Evolutionary conservation across 2,797 vertebrate genomes (phyloP).

Genomic region (Taeniopygia guttata): DNA sequence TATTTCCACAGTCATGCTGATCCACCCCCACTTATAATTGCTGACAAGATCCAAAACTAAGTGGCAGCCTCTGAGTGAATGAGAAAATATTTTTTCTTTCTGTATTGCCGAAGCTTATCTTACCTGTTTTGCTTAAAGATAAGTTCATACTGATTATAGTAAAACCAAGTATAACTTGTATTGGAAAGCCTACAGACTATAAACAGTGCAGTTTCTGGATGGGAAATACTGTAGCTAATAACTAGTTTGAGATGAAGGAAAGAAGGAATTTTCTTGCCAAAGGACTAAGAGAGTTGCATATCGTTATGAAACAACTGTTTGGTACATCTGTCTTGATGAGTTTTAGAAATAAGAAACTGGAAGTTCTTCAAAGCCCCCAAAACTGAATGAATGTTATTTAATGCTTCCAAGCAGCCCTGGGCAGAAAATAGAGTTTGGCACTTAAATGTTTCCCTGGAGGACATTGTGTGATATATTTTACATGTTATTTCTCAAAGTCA

Average conservation of each 20-base stretch:
- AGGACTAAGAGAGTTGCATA: constrained; percentile 48
- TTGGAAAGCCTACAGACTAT: background rate
- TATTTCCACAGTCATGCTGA: background rate
- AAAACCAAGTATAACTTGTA: background rate
- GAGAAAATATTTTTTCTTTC: background rate
- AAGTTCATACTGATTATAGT: constrained; percentile 15
- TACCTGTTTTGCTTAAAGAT: constrained; percentile 2
- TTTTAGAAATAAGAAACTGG: background rate
- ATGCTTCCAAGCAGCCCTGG: background rate
- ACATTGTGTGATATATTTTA: background rate
- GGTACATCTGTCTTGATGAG: constrained; percentile 51
- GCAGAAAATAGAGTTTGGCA: background rate
- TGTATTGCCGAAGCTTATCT: background rate
- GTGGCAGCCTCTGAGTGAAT: background rate
- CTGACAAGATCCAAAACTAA: constrained; percentile 12
- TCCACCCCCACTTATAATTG: background rate
- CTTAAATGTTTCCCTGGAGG: background rate
- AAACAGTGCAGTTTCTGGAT: constrained; percentile 34
- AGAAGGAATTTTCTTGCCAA: constrained; percentile 59
- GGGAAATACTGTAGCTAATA: constrained; percentile 39
- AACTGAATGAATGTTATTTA: background rate
- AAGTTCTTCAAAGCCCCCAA: constrained; percentile 8
- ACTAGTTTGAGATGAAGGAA: constrained; percentile 52
- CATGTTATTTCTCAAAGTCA: background rate
- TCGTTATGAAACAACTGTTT: constrained; percentile 32